These are phyloP conservation scores for Tupaia tana DNA, from an alignment of 2,113 vertebrate genomes.

Conservation along the genomic window DNA sequence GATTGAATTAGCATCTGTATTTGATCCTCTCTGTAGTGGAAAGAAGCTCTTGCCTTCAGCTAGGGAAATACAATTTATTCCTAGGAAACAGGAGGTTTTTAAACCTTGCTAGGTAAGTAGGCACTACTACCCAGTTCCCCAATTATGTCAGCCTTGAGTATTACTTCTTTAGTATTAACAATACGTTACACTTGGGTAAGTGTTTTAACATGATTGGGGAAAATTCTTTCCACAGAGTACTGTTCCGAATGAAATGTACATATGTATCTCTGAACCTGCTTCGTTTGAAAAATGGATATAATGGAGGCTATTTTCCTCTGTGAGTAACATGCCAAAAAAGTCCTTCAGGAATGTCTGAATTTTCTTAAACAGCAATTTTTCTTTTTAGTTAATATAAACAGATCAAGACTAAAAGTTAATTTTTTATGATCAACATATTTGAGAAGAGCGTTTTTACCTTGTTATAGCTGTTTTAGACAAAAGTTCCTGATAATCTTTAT, in stretches of 20 bases:
- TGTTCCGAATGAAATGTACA: neutral
- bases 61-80: neutral
- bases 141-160: slow-evolving; percentile 36
- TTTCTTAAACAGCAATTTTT: slow-evolving; percentile 56
- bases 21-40: slow-evolving; percentile 54
- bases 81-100: slow-evolving; percentile 38
- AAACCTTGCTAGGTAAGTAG: slow-evolving; percentile 32
- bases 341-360: slow-evolving; percentile 5
- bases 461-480: neutral
- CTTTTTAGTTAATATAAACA: slow-evolving; percentile 21
- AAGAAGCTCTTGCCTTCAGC: slow-evolving; percentile 15
- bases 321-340: slow-evolving; percentile 9
- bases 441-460: slow-evolving; percentile 21
- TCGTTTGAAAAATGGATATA: slow-evolving; percentile 49
- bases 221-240: slow-evolving; percentile 39
- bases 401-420: slow-evolving; percentile 34
- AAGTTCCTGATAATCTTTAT: slow-evolving; percentile 42
- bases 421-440: neutral
- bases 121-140: neutral
- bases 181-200: slow-evolving; percentile 7
- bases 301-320: neutral
- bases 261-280: neutral
- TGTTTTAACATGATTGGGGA: slow-evolving; percentile 25
- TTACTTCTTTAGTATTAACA: neutral
- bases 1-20: slow-evolving; percentile 57